A percentile compares a stretch with the other conserved stretches of the same genome.
phyloP scores from a whole-genome alignment of 2,797 vertebrate genomes.

The Ptychadena robeensis region DNA sequence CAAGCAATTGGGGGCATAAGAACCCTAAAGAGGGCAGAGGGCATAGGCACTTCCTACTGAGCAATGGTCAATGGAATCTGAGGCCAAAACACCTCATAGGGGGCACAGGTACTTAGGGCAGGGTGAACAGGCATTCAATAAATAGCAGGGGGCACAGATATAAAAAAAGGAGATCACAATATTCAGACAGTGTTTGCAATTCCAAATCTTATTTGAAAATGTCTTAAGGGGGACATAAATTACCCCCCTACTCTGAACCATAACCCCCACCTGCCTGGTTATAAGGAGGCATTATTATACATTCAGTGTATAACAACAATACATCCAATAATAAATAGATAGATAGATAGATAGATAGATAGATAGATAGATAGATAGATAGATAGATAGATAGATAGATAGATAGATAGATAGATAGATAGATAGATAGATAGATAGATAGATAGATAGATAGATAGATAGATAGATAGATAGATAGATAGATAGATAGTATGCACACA shows the following conservation, averaged over 20 bases:
- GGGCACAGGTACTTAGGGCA: too few relatives aligned
- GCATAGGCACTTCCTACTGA: background rate
- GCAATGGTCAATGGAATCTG: background rate
- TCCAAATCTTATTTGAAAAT: background rate
- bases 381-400: background rate
- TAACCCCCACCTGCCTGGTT: background rate
- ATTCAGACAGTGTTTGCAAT: background rate
- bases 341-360: background rate
- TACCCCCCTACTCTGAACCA: background rate
- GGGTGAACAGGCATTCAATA: background rate
- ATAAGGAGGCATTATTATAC: background rate
- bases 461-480: background rate
- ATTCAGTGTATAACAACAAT: too few relatives aligned
- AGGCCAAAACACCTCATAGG: too few relatives aligned
- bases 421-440: background rate
- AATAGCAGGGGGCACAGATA: background rate
- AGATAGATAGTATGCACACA: background rate
- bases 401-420: background rate
- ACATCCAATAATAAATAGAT: background rate
- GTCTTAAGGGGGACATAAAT: too few relatives aligned
- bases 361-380: background rate
- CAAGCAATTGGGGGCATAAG: background rate
- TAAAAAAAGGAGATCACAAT: background rate
- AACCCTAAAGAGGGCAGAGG: too few relatives aligned
- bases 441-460: background rate